phyloP scores from a whole-genome alignment of 2,797 vertebrate genomes.

The Macroramphosus scolopax region DNA sequence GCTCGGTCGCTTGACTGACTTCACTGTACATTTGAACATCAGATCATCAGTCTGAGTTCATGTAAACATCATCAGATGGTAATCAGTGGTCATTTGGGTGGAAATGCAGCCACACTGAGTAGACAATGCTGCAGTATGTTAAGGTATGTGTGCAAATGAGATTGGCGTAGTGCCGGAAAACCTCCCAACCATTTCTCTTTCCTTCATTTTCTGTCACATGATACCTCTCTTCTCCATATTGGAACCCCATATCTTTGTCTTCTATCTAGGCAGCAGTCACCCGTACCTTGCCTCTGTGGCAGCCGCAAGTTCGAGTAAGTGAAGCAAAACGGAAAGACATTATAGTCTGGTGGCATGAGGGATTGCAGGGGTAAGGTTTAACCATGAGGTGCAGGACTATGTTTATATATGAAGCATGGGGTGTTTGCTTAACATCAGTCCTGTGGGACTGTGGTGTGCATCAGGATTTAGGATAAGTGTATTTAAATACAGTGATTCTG shows the following conservation, averaged over 20 bases:
- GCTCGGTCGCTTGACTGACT: constrained; percentile 17
- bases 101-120: constrained; percentile 42
- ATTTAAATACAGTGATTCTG: not conserved
- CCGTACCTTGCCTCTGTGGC: constrained; percentile 84
- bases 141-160: constrained; percentile 63
- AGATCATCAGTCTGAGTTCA: constrained; percentile 52
- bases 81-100: constrained; percentile 42
- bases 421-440: not conserved
- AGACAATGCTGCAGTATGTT: constrained; percentile 55
- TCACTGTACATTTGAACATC: constrained; percentile 37
- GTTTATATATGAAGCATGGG: constrained; percentile 8
- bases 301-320: constrained; percentile 86
- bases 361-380: constrained; percentile 14
- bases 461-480: constrained; percentile 14
- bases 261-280: constrained; percentile 83
- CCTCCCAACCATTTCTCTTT: constrained; percentile 35
- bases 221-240: constrained; percentile 49
- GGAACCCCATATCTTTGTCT: constrained; percentile 59
- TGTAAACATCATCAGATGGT: constrained; percentile 48
- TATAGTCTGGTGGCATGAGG: constrained; percentile 21
- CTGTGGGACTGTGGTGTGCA: constrained; percentile 9
- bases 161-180: constrained; percentile 50
- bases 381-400: constrained; percentile 5
- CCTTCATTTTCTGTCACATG: constrained; percentile 62
- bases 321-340: constrained; percentile 26